Evolutionary conservation across 2,888 invertebrate species (phyloP), one percentile per base, ranked within the genome.

Genomic region (Pyralis farinalis): DNA sequence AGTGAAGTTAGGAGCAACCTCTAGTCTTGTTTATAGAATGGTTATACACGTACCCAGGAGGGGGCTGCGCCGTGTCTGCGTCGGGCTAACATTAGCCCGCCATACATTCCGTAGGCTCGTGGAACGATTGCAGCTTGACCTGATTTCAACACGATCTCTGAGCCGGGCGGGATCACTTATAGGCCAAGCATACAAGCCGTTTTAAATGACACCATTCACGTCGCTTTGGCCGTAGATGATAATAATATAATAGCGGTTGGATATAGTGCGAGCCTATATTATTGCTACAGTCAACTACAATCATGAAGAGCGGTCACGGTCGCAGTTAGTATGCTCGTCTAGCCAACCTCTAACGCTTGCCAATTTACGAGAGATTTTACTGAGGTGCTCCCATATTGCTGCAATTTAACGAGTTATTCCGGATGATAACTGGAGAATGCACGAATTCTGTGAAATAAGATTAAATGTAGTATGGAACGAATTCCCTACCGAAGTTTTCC

Each of bases 61-160:
- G 37, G 39, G 43, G 32, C 36, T 36, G 28, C 21, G 31, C 25
- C 12, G 16, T 29, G 31, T 31, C 16, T 7, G 38, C n/a, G 40
- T 38, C 45, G 38, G 36, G 41, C 85, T 82, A 86, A 82, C 77
- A 78, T 85, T 85, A 85, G 82, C 74, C 60, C 70, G 78, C 64
- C 79, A 78, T 75, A 80, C 77, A 84, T 84, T 73, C 80, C 74
- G 68, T 55, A 80, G 73, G 74, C 71, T 76, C 67, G 69, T 59
- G 59, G 51, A 59, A 63, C 67, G 71, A 70, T 71, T 68, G 70
- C 72, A 55, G 63, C 55, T 71, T 80, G 83, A 82, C 84, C 84
- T 55, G 68, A 79, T 86, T 85, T 78, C 77, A 63, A 60, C 69
- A 78, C 52, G 53, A 10, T 37, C 37, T 30, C 30, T 37, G 37